A percentile compares a stretch with the other conserved stretches of the same genome.
phyloP scores from a whole-genome alignment of 2,888 invertebrate genomes.

The Aphrophora alni region DNA sequence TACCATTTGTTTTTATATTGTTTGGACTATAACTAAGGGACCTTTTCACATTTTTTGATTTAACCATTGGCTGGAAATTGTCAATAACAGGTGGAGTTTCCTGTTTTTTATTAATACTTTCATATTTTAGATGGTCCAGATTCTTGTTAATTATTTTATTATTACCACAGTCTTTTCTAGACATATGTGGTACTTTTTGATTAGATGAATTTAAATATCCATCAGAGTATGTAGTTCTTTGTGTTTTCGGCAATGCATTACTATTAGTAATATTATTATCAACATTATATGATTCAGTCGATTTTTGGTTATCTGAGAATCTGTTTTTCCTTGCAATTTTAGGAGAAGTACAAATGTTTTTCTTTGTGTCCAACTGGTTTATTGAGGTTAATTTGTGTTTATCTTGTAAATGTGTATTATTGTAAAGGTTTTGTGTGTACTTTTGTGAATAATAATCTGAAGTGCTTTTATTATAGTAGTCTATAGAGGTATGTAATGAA shows the following conservation, averaged over 20 bases:
- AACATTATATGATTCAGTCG: background rate
- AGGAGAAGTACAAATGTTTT: background rate
- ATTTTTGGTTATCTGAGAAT: background rate
- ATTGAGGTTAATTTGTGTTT: background rate
- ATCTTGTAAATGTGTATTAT: background rate
- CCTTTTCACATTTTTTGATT: background rate
- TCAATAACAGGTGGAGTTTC: background rate
- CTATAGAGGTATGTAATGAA: background rate
- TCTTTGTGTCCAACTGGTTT: background rate
- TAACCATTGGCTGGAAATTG: background rate
- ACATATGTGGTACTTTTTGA: background rate
- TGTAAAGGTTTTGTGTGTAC: background rate
- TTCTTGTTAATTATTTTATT: background rate
- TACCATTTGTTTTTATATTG: background rate
- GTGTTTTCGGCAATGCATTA: background rate
- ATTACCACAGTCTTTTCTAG: background rate
- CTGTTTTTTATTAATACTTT: background rate
- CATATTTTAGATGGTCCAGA: no score
- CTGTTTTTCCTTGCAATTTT: background rate
- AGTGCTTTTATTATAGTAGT: background rate
- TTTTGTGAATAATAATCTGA: background rate
- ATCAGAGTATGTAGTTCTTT: background rate
- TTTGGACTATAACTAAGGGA: background rate
- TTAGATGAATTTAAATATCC: background rate
- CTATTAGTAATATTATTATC: background rate